Conservation (phyloP, 2,888 invertebrate species). For the Gandaritis pyraliata region DNA sequence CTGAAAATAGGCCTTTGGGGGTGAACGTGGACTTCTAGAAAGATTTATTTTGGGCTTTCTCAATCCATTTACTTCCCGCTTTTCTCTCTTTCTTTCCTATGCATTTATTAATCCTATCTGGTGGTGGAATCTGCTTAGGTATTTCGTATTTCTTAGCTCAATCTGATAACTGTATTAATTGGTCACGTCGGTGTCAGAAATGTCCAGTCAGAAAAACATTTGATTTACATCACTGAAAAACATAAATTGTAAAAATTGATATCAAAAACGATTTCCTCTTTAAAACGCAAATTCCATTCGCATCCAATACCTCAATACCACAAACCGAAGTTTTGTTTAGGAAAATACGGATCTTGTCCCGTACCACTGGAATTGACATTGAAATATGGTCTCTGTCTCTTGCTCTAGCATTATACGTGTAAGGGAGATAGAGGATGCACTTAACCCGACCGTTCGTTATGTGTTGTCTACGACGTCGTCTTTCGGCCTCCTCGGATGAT, state of each 20-base stretch:
- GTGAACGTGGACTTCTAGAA: too few species aligned
- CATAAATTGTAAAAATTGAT: not conserved
- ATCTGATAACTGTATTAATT: too few species aligned
- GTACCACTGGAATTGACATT: conserved; percentile 65
- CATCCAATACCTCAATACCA: conserved; percentile 40
- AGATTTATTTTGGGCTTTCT: too few species aligned
- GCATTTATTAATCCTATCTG: too few species aligned
- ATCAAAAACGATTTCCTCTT: conserved; percentile 3
- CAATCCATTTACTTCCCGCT: too few species aligned
- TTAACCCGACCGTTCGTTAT: conserved; percentile 65
- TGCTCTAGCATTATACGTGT: conserved; percentile 41
- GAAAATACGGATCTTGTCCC: conserved; percentile 62
- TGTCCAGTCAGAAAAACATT: too few species aligned
- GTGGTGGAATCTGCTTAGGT: too few species aligned
- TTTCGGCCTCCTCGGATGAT: conserved; percentile 65
- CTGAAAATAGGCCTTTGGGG: too few species aligned
- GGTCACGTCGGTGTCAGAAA: too few species aligned
- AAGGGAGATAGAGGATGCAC: conserved; percentile 51
- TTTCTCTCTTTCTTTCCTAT: too few species aligned
- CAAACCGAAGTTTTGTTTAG: conserved; percentile 58
- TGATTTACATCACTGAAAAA: too few species aligned
- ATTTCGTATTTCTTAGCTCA: too few species aligned
- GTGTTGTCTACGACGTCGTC: conserved; percentile 63
- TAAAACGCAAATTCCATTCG: conserved; percentile 33
- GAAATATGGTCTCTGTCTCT: conserved; percentile 60